Evolutionary conservation across 2,888 invertebrate genomes (phyloP), one percentile per base, ranked within the genome.

Genomic region (Ctena decussata): DNA sequence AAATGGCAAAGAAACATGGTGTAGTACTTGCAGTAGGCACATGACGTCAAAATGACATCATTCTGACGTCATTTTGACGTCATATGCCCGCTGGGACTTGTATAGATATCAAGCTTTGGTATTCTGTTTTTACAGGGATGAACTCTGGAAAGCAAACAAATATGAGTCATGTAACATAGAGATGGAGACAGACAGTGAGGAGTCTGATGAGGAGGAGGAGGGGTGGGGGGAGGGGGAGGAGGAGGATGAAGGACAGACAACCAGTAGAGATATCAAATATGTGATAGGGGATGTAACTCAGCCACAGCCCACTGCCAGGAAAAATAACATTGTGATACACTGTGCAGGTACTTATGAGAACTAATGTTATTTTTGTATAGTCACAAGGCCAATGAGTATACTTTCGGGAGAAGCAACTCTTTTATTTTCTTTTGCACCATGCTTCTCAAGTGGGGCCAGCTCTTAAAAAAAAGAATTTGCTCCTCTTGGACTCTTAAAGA

Each of bases 201-300:
- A 89, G 15, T 85, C 85, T 6, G 89, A 91, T 3, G 88, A 85
- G 1, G 91, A 88, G n/a, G 88, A 82, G 49, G 60, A 72, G 32
- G 89, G 90, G 11, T n/a, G n/a, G n/a, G n/a, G n/a, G n/a, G 89
- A 86, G 8, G 86, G 60, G 3, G 90, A 90, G 21, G 84, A 83
- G 35, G 84, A 84, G 27, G 88, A 87, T 8, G 89, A 85, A 24
- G 90, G 81, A 35, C 87, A 76, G 57, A 60, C 77, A 12, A 81
- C 70, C 12, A 76, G 70, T 3, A 80, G 79, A 37, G 87, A 91
- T n/a, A 93, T 96, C 15, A 84, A 91, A 21, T 96, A 95, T 88
- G 94, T 96, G 37, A 93, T 93, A 44, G 96, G 96, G 30, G 96
- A 96, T 88, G 96, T 96, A 37, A 96, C 96, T 11, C 91, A 94